A percentile compares a stretch with the other conserved stretches of the same genome.
Conservation (phyloP, 1,140 invertebrate species). For the Apis dorsata region DNA sequence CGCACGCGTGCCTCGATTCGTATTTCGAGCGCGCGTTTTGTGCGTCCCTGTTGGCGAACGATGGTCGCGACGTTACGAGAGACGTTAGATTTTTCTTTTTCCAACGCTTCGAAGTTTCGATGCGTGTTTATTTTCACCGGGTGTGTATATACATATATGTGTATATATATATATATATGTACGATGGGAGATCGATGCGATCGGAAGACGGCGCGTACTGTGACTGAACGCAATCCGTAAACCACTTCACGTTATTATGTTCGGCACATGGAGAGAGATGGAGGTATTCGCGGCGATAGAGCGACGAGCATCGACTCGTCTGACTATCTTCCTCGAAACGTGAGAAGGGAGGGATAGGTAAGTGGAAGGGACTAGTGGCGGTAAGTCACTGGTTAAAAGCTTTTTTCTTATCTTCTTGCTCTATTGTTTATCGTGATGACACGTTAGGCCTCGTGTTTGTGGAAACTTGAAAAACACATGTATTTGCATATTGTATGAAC, state of each 20-base stretch:
- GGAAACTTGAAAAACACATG: background rate
- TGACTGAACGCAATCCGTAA: conserved; percentile 71
- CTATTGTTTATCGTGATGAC: conserved; percentile 35
- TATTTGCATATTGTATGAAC: background rate
- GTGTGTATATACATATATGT: no score
- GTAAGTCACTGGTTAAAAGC: conserved; percentile 17
- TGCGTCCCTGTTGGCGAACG: no score
- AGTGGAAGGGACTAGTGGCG: conserved; percentile 15
- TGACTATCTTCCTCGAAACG: conserved; percentile 5
- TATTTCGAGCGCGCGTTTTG: background rate
- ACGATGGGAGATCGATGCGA: conserved; percentile 66
- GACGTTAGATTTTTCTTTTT: no score
- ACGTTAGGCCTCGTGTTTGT: background rate
- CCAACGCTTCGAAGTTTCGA: background rate
- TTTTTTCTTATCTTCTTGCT: conserved; percentile 47
- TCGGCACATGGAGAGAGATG: conserved; percentile 61
- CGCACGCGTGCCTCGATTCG: background rate
- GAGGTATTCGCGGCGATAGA: background rate
- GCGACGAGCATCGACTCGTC: background rate
- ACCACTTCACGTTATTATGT: conserved; percentile 76
- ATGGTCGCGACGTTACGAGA: no score
- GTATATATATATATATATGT: no score
- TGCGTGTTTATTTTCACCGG: background rate
- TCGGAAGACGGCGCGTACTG: conserved; percentile 66
- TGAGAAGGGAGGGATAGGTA: background rate